These are phyloP conservation scores for Metridium senile DNA, from an alignment of 92 coral and sea anemone species.

Conservation along the genomic window DNA sequence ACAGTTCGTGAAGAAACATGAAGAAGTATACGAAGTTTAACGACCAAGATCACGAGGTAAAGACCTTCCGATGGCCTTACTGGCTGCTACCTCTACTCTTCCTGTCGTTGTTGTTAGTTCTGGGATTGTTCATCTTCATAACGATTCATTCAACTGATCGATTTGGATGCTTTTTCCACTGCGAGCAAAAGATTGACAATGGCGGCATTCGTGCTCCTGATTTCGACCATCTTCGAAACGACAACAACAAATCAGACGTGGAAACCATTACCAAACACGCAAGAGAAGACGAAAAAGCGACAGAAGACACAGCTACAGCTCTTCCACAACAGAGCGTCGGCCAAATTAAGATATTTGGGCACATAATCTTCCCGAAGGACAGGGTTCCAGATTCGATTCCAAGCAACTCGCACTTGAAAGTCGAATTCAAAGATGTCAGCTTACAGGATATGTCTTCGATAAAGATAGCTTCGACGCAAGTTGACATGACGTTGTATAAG, in stretches of 20 bases:
- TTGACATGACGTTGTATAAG: slow-evolving; percentile 38
- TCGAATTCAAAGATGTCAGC: slow-evolving; percentile 51
- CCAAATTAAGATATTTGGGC: slow-evolving; percentile 20
- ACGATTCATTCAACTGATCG: slow-evolving; percentile 72
- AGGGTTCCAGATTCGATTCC: slow-evolving; percentile 36
- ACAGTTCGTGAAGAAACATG: slow-evolving; percentile 15
- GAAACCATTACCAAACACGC: slow-evolving; percentile 1
- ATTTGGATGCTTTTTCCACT: slow-evolving; percentile 65
- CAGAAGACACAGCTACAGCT: slow-evolving; percentile 11
- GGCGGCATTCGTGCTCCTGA: slow-evolving; percentile 34
- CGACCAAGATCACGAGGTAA: slow-evolving; percentile 55
- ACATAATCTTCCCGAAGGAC: slow-evolving; percentile 16
- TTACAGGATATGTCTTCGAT: slow-evolving; percentile 49
- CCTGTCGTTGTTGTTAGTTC: slow-evolving; percentile 52
- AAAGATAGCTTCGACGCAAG: slow-evolving; percentile 34
- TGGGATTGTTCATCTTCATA: slow-evolving; percentile 71
- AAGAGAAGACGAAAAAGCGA: not conserved
- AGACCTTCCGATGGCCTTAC: slow-evolving; percentile 60
- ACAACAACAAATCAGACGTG: slow-evolving; percentile 1
- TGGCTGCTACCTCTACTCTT: slow-evolving; percentile 65
- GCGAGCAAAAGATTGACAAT: slow-evolving; percentile 35
- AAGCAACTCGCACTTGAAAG: slow-evolving; percentile 49
- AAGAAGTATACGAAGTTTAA: slow-evolving; percentile 30
- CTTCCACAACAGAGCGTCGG: not conserved
- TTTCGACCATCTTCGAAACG: slow-evolving; percentile 16